Evolutionary conservation across 2,113 vertebrate species (phyloP).

Genomic region (Oreamnos americanus): DNA sequence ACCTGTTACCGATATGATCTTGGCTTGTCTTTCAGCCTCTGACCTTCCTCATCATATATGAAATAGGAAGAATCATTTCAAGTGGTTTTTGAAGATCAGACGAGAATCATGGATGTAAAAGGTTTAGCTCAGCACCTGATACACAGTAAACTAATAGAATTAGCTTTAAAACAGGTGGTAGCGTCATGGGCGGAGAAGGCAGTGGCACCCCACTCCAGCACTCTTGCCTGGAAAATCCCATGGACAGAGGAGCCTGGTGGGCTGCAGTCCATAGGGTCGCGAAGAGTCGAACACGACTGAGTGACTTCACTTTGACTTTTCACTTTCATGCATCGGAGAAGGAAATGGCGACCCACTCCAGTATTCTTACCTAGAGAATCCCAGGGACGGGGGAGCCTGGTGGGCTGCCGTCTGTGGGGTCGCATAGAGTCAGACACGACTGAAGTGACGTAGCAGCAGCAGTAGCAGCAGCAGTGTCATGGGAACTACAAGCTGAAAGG

Average conservation of each 20-base stretch:
- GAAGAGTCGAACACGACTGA: too few relatives aligned
- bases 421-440: fast-evolving
- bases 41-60: not conserved
- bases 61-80: not conserved
- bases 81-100: not conserved
- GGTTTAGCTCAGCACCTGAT: not conserved
- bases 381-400: too few relatives aligned
- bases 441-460: too few relatives aligned
- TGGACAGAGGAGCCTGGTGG: too few relatives aligned
- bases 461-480: not conserved
- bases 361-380: too few relatives aligned
- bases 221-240: too few relatives aligned
- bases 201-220: too few relatives aligned
- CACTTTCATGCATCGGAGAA: too few relatives aligned
- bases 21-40: not conserved
- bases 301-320: too few relatives aligned
- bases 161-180: not conserved
- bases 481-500: not conserved
- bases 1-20: not conserved
- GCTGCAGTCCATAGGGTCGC: too few relatives aligned
- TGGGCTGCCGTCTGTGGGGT: too few relatives aligned
- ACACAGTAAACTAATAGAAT: not conserved
- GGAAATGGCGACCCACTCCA: too few relatives aligned
- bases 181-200: fast-evolving
- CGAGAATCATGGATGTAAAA: not conserved